Conservation (phyloP, 2,888 invertebrate genomes). For the Scaptomyza cyrtandrae region DNA sequence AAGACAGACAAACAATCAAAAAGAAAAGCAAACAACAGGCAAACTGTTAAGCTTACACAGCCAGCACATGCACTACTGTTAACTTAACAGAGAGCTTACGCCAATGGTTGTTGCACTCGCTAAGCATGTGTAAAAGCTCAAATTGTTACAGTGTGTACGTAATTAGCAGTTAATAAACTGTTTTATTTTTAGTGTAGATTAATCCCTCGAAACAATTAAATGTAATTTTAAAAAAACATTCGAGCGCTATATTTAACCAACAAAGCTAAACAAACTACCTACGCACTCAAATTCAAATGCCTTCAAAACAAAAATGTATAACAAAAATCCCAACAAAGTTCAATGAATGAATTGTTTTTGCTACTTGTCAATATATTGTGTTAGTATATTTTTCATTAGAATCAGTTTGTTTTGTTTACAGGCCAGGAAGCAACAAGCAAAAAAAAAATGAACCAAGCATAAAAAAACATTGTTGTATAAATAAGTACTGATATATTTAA, state of each 20-base stretch:
- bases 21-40: slow-evolving; percentile 1
- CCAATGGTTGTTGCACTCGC: slow-evolving; percentile 34
- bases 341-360: slow-evolving; percentile 77
- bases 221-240: slow-evolving; percentile 5
- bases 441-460: slow-evolving; percentile 43
- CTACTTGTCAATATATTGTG: slow-evolving; percentile 73
- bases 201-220: not conserved
- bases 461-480: slow-evolving; percentile 71
- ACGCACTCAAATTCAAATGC: slow-evolving; percentile 13
- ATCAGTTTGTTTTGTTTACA: slow-evolving; percentile 61
- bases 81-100: slow-evolving; percentile 31
- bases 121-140: slow-evolving; percentile 39
- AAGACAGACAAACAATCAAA: slow-evolving; percentile 17
- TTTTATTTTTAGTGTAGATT: not conserved
- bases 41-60: slow-evolving; percentile 29
- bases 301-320: slow-evolving; percentile 8
- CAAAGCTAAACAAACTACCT: slow-evolving; percentile 30
- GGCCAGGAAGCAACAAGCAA: slow-evolving; percentile 49
- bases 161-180: slow-evolving; percentile 2
- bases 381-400: slow-evolving; percentile 42
- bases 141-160: slow-evolving; percentile 1
- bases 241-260: slow-evolving; percentile 18
- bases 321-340: slow-evolving; percentile 16
- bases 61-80: not conserved
- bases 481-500: slow-evolving; percentile 51